Percentiles rank a stretch among this genome's conserved stretches.
phyloP scores from a whole-genome alignment of 1,140 invertebrate species.

The Reticulitermes speratus region DNA sequence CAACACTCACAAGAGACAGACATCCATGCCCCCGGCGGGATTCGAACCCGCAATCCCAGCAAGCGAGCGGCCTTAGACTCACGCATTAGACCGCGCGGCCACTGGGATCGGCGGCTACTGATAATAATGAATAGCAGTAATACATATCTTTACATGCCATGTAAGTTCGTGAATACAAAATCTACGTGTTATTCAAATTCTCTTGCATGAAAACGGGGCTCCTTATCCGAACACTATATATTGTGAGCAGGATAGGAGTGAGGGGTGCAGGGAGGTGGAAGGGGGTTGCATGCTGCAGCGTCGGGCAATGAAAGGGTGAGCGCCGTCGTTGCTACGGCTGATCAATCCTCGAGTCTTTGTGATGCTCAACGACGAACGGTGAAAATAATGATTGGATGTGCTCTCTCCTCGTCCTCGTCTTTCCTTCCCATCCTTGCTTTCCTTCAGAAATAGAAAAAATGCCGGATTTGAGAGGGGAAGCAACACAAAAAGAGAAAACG shows the following conservation, averaged over 20 bases:
- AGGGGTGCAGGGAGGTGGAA: no score
- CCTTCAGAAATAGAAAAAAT: slow-evolving; percentile 10
- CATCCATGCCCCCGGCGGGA: no score
- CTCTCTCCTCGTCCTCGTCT: neutral
- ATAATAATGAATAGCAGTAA: no score
- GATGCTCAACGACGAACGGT: neutral
- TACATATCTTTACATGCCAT: no score
- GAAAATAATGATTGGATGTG: slow-evolving; percentile 13
- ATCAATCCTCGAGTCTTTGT: slow-evolving; percentile 18
- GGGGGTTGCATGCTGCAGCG: neutral
- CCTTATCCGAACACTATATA: neutral
- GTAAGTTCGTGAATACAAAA: no score
- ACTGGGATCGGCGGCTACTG: no score
- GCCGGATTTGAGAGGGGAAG: neutral
- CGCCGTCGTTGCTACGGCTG: neutral
- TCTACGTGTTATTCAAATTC: neutral
- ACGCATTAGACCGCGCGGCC: no score
- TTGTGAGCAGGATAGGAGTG: neutral
- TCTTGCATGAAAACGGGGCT: neutral
- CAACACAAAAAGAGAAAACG: neutral
- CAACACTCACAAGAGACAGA: no score
- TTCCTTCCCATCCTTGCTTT: neutral
- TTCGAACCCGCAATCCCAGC: no score
- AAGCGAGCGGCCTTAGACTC: no score
- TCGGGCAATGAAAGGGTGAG: neutral